These are phyloP conservation scores for Andrena praecox DNA, from an alignment of 2,888 invertebrate species.

Conservation along the genomic window DNA sequence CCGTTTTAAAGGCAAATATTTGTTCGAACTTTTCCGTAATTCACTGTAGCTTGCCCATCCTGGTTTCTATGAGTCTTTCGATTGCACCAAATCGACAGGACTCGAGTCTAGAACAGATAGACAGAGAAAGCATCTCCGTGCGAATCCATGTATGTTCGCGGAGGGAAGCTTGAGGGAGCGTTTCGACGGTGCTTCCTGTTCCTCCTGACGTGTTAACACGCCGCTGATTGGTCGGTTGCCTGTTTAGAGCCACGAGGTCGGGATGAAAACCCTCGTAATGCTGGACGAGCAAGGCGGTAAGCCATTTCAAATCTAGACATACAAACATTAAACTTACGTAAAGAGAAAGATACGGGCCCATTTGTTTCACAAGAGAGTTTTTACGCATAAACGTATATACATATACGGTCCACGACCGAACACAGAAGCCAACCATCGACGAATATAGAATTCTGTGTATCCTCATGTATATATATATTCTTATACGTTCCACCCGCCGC, in stretches of 20 bases:
- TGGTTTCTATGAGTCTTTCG: no score
- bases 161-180: constrained; percentile 71
- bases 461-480: constrained; percentile 7
- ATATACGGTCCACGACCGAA: constrained; percentile 23
- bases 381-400: background rate
- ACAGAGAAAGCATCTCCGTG: background rate
- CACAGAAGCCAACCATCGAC: constrained; percentile 48
- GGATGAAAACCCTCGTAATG: constrained; percentile 99
- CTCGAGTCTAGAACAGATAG: no score
- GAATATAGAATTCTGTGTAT: constrained; percentile 20
- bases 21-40: no score
- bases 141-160: constrained; percentile 7
- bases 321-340: constrained; percentile 68
- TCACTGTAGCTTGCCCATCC: no score
- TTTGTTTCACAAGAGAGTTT: constrained; percentile 5
- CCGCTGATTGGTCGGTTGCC: constrained; percentile 85
- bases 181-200: constrained; percentile 66
- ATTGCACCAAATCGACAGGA: no score
- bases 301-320: constrained; percentile 86
- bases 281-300: constrained; percentile 99
- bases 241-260: constrained; percentile 99
- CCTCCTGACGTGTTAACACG: constrained; percentile 77
- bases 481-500: constrained; percentile 32
- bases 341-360: constrained; percentile 6
- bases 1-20: no score